Percentiles rank a stretch among this genome's conserved stretches.
Evolutionary conservation across 2,888 invertebrate species (phyloP).

Genomic region (Halictus ligatus): DNA sequence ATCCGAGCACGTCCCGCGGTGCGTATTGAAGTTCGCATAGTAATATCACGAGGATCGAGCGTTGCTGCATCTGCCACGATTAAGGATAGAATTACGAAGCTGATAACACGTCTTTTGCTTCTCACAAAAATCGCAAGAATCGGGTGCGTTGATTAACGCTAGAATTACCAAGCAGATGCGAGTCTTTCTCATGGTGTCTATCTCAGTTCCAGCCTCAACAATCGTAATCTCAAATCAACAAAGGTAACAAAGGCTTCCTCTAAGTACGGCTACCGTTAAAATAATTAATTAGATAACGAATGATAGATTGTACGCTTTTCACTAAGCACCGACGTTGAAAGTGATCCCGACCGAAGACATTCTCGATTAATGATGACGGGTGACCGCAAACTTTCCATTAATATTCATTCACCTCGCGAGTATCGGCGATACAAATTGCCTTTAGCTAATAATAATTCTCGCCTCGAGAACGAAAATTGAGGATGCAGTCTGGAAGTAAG

Average conservation of each 20-base stretch:
- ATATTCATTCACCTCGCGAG: background rate
- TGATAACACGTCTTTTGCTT: background rate
- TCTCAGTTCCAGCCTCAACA: background rate
- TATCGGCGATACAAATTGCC: background rate
- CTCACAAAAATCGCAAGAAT: background rate
- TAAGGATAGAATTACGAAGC: background rate
- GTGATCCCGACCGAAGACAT: background rate
- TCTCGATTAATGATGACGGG: background rate
- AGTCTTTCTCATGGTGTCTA: background rate
- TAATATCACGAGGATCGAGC: constrained; percentile 3
- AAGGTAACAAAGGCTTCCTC: background rate
- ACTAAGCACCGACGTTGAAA: background rate
- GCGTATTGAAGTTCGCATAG: constrained; percentile 32
- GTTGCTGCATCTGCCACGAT: constrained; percentile 22
- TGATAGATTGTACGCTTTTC: background rate
- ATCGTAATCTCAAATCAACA: background rate
- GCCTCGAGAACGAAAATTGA: background rate
- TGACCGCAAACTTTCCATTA: background rate
- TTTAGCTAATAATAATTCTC: background rate
- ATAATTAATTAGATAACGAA: background rate
- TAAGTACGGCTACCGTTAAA: background rate
- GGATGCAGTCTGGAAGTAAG: background rate
- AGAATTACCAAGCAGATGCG: background rate
- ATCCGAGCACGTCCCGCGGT: constrained; percentile 22
- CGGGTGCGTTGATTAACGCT: background rate